Conservation (phyloP, 2,888 invertebrate species). For the Hedychridium roseum region DNA sequence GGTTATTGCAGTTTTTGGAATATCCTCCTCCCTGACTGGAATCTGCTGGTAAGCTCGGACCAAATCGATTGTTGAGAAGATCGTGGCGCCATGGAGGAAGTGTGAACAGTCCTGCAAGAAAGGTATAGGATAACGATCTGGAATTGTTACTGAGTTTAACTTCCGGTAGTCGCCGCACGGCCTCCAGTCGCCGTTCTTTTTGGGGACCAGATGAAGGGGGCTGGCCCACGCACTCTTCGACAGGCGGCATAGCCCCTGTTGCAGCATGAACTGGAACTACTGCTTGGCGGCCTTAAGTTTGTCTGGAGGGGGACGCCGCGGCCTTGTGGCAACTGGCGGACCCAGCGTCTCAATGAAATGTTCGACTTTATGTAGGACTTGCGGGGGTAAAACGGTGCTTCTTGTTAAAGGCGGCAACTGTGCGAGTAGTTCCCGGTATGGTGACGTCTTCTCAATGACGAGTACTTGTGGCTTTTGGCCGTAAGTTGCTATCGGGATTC, state of each 20-base stretch:
- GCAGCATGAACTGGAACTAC: conserved; percentile 42
- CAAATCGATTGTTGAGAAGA: conserved; percentile 17
- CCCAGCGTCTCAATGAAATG: conserved; percentile 44
- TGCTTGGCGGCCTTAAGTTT: conserved; percentile 36
- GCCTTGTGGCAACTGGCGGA: conserved; percentile 41
- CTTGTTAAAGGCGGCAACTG: no score
- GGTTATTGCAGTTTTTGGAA: background rate
- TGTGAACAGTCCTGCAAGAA: conserved; percentile 16
- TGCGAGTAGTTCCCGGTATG: no score
- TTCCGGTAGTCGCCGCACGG: conserved; percentile 18
- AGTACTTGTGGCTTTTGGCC: no score
- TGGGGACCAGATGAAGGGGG: conserved; percentile 11
- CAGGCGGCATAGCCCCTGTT: conserved; percentile 37
- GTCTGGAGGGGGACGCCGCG: conserved; percentile 45
- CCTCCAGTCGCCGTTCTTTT: conserved; percentile 15
- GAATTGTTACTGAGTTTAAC: conserved; percentile 12
- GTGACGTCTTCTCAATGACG: no score
- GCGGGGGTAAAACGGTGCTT: no score
- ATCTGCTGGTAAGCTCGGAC: conserved; percentile 9
- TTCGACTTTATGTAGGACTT: conserved; percentile 19
- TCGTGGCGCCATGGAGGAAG: conserved; percentile 1
- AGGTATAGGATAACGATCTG: conserved; percentile 14
- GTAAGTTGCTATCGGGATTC: conserved; percentile 9
- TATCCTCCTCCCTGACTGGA: background rate
- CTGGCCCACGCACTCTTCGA: conserved; percentile 47